Conservation (phyloP, 2,113 vertebrate species). For the Caranx ignobilis region DNA sequence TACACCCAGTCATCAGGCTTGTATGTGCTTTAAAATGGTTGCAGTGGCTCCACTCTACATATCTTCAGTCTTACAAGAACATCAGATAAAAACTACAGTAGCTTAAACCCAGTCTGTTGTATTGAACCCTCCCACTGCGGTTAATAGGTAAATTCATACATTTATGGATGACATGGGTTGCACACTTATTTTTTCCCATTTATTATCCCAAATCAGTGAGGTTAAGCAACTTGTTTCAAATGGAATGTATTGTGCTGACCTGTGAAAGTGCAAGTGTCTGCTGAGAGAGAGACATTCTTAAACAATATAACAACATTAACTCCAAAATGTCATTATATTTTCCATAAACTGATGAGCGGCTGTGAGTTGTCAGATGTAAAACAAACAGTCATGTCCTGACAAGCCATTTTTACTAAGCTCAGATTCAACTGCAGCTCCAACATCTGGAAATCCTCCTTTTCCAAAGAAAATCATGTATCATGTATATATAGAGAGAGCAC, state of each 20-base stretch:
- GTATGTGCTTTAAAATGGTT: not conserved
- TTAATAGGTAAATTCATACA: not conserved
- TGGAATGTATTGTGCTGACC: not conserved
- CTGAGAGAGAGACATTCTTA: not conserved
- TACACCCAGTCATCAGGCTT: too few relatives aligned
- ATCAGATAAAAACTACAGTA: not conserved
- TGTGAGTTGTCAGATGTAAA: not conserved
- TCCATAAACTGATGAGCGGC: not conserved
- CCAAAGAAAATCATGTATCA: not conserved
- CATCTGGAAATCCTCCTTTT: not conserved
- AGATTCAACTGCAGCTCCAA: not conserved
- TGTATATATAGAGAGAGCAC: not conserved
- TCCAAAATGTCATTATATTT: too few relatives aligned
- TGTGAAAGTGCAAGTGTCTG: not conserved
- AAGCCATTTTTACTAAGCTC: not conserved
- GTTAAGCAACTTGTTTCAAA: not conserved
- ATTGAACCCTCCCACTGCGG: not conserved
- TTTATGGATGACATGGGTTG: too few relatives aligned
- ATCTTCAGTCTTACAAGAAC: not conserved
- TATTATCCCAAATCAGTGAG: not conserved
- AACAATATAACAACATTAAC: too few relatives aligned
- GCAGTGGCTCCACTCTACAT: not conserved
- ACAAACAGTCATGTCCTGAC: not conserved
- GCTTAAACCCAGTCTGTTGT: not conserved
- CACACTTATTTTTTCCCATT: not conserved